Evolutionary conservation across 1,140 invertebrate genomes (phyloP), one percentile per base, ranked within the genome.

Genomic region (Stenopsyche tienmushanensis): DNA sequence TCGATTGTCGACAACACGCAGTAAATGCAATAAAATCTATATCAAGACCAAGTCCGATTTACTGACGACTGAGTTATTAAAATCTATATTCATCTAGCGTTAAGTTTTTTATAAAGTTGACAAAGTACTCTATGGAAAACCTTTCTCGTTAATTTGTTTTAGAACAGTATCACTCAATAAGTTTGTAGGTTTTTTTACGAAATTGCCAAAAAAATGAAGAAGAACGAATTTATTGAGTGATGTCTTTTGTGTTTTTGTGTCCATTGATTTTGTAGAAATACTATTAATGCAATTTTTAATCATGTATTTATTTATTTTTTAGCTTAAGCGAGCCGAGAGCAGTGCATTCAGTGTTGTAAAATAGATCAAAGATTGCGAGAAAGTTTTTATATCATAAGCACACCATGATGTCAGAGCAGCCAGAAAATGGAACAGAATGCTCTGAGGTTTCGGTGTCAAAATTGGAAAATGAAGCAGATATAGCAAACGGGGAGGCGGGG

Each of bases 361-460:
- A 60, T 26, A 60, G 42, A 60, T 42, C 20, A 65, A 41, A 58
- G 59, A 65, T 65, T 65, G 64, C 64, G 54, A 65, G 45, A 50
- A 65, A 65, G 45, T 25, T 52, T 41, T 39, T 65, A 23, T 50
- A 52, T 21, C 45, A 41, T 20, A 65, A 65, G 44, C 63, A 65
- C 54, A 65, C 54, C 39, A 49, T 45, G 54, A 59, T 65, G 54
- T 65, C 54, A 59, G 55, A 52, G 49, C 55, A 65, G n/a, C 29
- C 42, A 24, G 39, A 53, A 20, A 65, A 50, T 54, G 64, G 21
- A 65, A 39, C 20, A 26, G 63, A 65, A 44, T 25, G 54, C 52
- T 65, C 54, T 57, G 53, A 25, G 3, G 29, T 64, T 44, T 54
- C 21, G 62, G 50, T 45, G 39, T 17, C 49, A 23, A 53, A 44